Base-by-base conservation (phyloP, 1,140 invertebrate species). In the Danaus melanippus region DNA sequence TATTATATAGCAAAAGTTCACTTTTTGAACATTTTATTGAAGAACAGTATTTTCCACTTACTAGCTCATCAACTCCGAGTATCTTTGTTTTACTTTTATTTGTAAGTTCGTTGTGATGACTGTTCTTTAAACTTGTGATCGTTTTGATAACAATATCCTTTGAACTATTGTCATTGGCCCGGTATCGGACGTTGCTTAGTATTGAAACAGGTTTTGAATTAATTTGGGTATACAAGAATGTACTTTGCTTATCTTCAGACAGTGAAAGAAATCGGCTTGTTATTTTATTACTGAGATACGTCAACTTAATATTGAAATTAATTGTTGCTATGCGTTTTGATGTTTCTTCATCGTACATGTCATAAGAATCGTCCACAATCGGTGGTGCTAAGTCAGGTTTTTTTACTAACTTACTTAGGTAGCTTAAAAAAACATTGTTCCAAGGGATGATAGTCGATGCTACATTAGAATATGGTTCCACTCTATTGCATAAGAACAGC, bases 221-320 rank as follows among this genome's bases (percentile, higher is more conserved):
- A 11, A 58, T 56, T 11, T 42, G 53, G 41, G 56, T 63, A 39
- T 60, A 48, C n/a, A 65, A 47, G 49, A 62, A 58, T 7, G 55
- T 58, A 8, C 62, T 12, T 39, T 45, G 51, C n/a, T 52, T 57
- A 48, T 58, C 45, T 52, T 65, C 46, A 9, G 61, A 60, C 8
- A 62, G 8, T 9, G 58, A 54, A 47, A 11, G 53, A 42, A 65
- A 62, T 42, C 64, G 52, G 0, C 47, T 58, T 21, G 47, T 62
- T n/a, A 58, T 51, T 58, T 60, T 68, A 42, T 67, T 58, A 11
- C 21, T 51, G 50, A 62, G 42, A 53, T 50, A 53, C 9, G 58
- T 71, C 46, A 85, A 60, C 50, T 72, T 81, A 12, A 84, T 64
- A 43, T 57, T 70, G 11, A 79, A 42, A 47, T 64, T 71, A 48